Evolutionary conservation across 2,797 vertebrate species (phyloP), one percentile per base, ranked within the genome.

Genomic region (Pygocentrus nattereri): DNA sequence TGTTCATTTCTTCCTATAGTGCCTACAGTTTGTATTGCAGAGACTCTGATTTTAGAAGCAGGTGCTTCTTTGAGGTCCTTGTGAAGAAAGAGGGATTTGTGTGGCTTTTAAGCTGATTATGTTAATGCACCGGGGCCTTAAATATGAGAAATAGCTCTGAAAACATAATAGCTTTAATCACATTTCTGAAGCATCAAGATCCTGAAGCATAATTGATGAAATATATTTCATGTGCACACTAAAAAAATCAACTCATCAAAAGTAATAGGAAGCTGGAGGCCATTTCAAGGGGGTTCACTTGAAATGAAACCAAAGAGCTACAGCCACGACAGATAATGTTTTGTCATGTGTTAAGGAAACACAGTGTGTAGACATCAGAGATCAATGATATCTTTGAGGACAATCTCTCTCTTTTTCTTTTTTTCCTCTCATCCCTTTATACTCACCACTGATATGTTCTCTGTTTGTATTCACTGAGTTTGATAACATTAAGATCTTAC

Each of bases 401-500:
- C 41, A 58, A 50, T 67, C 23, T 61, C 50, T 31, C 30, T 64
- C 58, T 76, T 11, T 76, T 76, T 50, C 74, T 78, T 50, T 61
- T 23, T 5, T 15, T 59, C 64, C 31, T 31, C 38, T 10, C 41
- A 41, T 41, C n/a, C 56, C 7, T 52, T 38, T 30, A 73, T 74
- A 80, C 67, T 72, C 50, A 15, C 2, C 15, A 5, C 82, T 83
- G 88, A 88, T 88, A 87, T 74, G 56, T 27, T 56, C 76, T 52
- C 84, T 79, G 85, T 90, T 88, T 74, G 23, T 52, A 86, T 91
- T 88, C 83, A 81, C 82, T 16, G 76, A 78, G 84, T 90, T 90
- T 90, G 85, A 91, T 88, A 88, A 89, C 82, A 87, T 90, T 91
- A 88, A 86, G 90, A 92, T 90, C 5, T 72, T 86, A 89, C 93